Evolutionary conservation across 37 sponge, comb jelly and placozoan species (phyloP).

Genomic region (Chondrosia reniformis): DNA sequence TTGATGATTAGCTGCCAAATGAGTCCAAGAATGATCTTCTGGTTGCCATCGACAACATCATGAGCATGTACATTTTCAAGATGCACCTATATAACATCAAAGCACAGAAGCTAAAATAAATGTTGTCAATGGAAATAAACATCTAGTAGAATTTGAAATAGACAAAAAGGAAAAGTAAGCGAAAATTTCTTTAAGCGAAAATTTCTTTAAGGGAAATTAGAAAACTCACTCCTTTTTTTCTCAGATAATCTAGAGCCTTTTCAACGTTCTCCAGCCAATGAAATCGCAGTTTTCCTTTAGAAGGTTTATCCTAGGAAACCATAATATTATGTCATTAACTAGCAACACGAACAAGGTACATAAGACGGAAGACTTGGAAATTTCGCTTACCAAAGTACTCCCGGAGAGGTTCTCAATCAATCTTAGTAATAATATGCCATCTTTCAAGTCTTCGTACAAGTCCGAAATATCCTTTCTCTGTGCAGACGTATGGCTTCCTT

Average conservation of each 20-base stretch:
- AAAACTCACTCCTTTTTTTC: background rate
- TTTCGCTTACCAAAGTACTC: background rate
- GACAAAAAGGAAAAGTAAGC: background rate
- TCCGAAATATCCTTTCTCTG: background rate
- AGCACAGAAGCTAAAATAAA: background rate
- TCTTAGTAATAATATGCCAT: background rate
- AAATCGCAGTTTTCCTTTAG: background rate
- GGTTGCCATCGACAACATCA: constrained; percentile 36
- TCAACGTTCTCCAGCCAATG: background rate
- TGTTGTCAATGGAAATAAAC: background rate
- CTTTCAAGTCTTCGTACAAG: background rate
- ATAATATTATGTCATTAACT: too few species aligned
- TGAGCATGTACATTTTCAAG: constrained; percentile 24
- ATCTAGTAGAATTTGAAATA: background rate
- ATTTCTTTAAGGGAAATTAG: too few species aligned
- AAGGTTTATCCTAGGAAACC: too few species aligned
- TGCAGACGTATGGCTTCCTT: background rate
- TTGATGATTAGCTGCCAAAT: constrained; percentile 18
- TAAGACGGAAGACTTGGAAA: too few species aligned
- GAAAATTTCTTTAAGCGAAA: background rate
- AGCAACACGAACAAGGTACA: too few species aligned
- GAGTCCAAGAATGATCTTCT: constrained; percentile 16
- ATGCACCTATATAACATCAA: constrained; percentile 1
- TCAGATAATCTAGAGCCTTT: background rate
- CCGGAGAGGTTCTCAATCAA: background rate